Base-by-base conservation (phyloP, 2,888 invertebrate genomes). In the Drosophila neonasuta region DNA sequence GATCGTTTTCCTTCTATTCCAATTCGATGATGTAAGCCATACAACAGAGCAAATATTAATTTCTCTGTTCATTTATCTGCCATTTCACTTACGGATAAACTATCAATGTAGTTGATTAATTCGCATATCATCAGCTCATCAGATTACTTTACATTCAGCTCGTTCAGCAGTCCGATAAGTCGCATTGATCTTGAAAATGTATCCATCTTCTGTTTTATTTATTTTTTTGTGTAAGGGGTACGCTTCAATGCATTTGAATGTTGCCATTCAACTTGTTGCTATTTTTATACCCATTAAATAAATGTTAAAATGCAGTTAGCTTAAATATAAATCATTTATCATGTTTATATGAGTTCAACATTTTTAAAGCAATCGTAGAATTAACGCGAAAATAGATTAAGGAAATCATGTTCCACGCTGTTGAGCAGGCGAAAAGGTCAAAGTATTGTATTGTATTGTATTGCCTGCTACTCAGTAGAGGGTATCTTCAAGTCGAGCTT, bases 111-210 rank as follows among this genome's bases (percentile, higher is more conserved):
- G 52, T 60, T 46, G 34, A 45, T 45, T 39, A 39, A 45, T 29
- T 60, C 17, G 8, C 30, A 55, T 20, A 32, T 55, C 20, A 45
- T 24, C 20, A 15, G n/a, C 11, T 42, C 44, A 6, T 36, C 6
- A 24, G 46, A 41, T 48, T 30, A 50, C 24, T 44, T 45, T 49
- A 44, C 50, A 36, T 64, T 15, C 39, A 17, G 9, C 34, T 41
- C 44, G 52, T 46, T 41, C 30, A 41, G n/a, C 7, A 20, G 15
- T 8, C 34, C 20, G 44, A 44, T 44, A 42, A 44, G 44, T 55
- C 49, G 32, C 36, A 73, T 77, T 77, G 79, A 77, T 77, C 79
- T 77, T 80, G 77, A 67, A 77, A 73, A 81, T 77, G 30, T 61
- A 74, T 70, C 61, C 64, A 79, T 64, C 80, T 59, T 62, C 74